phyloP scores from a whole-genome alignment of 2,797 vertebrate species.

The Hozukius guyotensis region DNA sequence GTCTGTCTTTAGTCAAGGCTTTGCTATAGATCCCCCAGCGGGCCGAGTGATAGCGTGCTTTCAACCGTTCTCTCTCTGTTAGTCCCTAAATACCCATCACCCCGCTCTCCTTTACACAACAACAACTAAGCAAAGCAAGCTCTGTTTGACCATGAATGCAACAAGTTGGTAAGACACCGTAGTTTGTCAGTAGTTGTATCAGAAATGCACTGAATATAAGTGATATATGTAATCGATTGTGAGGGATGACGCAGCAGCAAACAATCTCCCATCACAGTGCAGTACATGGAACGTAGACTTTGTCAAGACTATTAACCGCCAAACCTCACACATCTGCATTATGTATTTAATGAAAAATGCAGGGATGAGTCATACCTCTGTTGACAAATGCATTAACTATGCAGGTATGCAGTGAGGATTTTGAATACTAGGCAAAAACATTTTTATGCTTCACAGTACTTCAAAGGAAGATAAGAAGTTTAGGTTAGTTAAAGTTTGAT shows the following conservation, averaged over 20 bases:
- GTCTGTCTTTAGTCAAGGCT: constrained; percentile 43
- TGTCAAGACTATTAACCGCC: background rate
- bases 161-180: background rate
- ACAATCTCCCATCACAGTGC: background rate
- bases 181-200: background rate
- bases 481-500: background rate
- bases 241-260: background rate
- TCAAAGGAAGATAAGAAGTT: background rate
- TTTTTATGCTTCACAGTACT: background rate
- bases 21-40: constrained; percentile 33
- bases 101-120: background rate
- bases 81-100: constrained; percentile 5
- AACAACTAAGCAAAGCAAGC: background rate
- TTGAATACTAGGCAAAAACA: background rate
- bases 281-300: background rate
- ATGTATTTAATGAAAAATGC: background rate
- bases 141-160: background rate
- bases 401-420: background rate
- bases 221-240: background rate
- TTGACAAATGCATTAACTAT: constrained; percentile 8
- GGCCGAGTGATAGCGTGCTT: constrained; percentile 17
- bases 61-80: constrained; percentile 18
- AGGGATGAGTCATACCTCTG: constrained; percentile 5
- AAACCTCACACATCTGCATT: background rate
- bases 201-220: background rate